Conservation (phyloP, 2,113 vertebrate species). For the Tragulus kanchil region DNA sequence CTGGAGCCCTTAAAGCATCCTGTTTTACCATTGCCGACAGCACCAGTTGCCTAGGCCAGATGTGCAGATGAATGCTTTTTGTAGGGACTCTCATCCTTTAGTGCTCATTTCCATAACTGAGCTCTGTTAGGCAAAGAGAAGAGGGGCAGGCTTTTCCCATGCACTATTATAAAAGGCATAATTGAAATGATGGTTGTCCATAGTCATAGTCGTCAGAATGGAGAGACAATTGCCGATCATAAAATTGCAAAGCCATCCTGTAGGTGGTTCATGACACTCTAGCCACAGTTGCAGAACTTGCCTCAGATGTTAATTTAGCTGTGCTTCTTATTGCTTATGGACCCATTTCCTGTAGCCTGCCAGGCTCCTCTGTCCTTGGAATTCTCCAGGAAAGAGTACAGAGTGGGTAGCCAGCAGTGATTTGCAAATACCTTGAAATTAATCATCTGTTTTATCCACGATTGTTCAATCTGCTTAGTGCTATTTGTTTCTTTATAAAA, state of each 20-base stretch:
- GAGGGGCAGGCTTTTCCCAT: conserved; percentile 45
- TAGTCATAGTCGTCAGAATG: conserved; percentile 39
- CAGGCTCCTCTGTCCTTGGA: too few species aligned
- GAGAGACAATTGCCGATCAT: conserved; percentile 46
- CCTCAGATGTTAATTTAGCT: conserved; percentile 35
- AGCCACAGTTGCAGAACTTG: conserved; percentile 8
- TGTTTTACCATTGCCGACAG: neutral
- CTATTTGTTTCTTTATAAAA: conserved; percentile 55
- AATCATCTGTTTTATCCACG: conserved; percentile 59
- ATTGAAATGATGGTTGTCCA: conserved; percentile 59
- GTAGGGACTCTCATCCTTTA: neutral
- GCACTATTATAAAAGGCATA: conserved; percentile 36
- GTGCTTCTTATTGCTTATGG: neutral
- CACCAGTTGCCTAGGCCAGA: neutral
- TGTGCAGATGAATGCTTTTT: conserved; percentile 44
- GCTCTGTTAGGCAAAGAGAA: conserved; percentile 41
- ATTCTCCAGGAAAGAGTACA: too few species aligned
- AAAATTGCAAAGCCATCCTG: conserved; percentile 43
- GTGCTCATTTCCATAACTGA: conserved; percentile 64
- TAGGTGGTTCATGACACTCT: conserved; percentile 26
- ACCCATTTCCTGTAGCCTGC: too few species aligned
- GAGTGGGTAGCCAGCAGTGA: too few species aligned
- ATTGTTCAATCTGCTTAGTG: conserved; percentile 44
- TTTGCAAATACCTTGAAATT: conserved; percentile 66
- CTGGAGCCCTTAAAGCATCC: neutral